Evolutionary conservation across 2,888 invertebrate species (phyloP).

Genomic region (Plebejus melissa): DNA sequence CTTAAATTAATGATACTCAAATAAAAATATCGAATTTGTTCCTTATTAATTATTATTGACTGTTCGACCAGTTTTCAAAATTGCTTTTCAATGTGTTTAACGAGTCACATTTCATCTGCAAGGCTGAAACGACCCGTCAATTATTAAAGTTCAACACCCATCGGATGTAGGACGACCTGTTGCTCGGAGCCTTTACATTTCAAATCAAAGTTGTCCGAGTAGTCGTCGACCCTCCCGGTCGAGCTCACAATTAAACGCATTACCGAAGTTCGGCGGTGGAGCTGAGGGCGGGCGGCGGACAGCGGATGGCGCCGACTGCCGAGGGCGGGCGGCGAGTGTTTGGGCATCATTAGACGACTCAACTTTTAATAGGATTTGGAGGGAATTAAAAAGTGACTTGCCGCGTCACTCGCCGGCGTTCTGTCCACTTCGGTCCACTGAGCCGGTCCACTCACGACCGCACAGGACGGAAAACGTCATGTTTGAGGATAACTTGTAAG

Average conservation of each 20-base stretch:
- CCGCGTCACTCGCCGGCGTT: neutral
- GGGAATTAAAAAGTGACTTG: conserved; percentile 6
- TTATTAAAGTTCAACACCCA: neutral
- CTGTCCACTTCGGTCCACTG: too few relatives aligned
- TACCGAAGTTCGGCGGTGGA: neutral
- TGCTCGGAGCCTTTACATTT: neutral
- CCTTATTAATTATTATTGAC: neutral
- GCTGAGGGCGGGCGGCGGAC: neutral
- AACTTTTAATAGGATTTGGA: conserved; percentile 14
- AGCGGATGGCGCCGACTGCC: neutral
- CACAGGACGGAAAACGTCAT: neutral
- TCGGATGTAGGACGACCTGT: neutral
- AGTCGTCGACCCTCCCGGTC: neutral
- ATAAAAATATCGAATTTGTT: neutral
- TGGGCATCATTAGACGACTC: neutral
- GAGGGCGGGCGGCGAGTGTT: neutral
- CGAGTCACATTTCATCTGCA: neutral
- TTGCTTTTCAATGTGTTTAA: too few relatives aligned
- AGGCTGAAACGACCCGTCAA: neutral
- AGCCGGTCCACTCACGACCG: neutral
- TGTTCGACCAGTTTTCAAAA: neutral
- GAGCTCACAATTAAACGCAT: conserved; percentile 12
- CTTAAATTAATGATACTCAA: neutral
- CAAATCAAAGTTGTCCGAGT: neutral
- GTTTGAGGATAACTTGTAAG: neutral